These are phyloP conservation scores for Etia nguti DNA, from an alignment of 2,113 vertebrate genomes.

Conservation along the genomic window DNA sequence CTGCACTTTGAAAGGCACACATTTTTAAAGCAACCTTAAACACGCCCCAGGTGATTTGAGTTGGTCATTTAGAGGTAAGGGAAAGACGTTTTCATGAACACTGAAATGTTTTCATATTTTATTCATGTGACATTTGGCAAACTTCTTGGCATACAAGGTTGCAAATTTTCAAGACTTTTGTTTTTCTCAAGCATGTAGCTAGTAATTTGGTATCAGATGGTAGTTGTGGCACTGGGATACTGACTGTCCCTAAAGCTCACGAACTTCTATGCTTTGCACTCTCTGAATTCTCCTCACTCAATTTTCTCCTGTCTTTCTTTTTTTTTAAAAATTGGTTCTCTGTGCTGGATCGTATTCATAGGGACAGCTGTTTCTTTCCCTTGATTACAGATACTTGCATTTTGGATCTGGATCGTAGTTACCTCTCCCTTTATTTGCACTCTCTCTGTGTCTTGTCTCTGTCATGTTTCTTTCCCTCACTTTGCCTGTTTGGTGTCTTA, in stretches of 20 bases:
- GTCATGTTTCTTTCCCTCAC: background rate
- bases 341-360: background rate
- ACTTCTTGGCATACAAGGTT: background rate
- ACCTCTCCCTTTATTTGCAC: background rate
- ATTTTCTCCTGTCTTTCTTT: background rate
- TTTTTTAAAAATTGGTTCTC: background rate
- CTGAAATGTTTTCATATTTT: background rate
- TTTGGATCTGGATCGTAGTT: background rate
- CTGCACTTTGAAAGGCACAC: background rate
- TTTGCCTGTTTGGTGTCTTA: background rate
- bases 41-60: background rate
- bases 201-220: background rate
- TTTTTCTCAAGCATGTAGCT: background rate
- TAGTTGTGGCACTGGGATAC: background rate
- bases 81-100: background rate
- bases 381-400: background rate
- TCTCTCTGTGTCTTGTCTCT: background rate
- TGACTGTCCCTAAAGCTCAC: background rate
- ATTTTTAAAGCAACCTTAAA: background rate
- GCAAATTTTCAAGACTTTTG: background rate
- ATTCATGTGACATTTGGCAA: background rate
- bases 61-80: background rate
- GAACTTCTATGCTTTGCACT: rapidly evolving
- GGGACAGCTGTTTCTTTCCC: background rate
- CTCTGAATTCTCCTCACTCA: background rate